phyloP scores from a whole-genome alignment of 2,797 vertebrate genomes.

The Acanthurus tractus region DNA sequence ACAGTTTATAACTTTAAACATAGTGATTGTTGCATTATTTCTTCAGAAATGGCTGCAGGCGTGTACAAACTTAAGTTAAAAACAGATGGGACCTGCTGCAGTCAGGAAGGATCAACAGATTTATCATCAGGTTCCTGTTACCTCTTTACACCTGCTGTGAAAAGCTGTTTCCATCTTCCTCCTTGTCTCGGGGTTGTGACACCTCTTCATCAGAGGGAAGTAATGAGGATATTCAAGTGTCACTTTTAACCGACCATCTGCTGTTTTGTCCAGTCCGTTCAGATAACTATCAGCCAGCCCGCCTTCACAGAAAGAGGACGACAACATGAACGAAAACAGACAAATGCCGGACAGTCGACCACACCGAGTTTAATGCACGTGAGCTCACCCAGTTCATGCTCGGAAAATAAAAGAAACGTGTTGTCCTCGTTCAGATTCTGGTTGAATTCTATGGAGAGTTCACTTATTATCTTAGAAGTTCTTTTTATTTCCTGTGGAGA shows the following conservation, averaged over 20 bases:
- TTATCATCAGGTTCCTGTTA: conserved; percentile 62
- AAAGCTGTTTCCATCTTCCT: conserved; percentile 94
- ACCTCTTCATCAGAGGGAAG: conserved; percentile 95
- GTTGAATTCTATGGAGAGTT: conserved; percentile 96
- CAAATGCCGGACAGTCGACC: not conserved
- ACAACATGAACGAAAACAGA: accelerated
- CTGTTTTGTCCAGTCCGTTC: conserved; percentile 88
- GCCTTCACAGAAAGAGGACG: conserved; percentile 72
- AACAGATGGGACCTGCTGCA: not conserved
- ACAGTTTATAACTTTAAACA: not conserved
- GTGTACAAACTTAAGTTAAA: not conserved
- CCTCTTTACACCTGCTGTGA: conserved; percentile 95
- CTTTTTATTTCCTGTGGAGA: conserved; percentile 90
- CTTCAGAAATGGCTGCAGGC: not conserved
- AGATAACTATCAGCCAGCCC: conserved; percentile 92
- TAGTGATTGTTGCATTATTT: not conserved
- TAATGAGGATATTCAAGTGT: conserved; percentile 96
- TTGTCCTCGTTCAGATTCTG: conserved; percentile 95
- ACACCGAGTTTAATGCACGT: not conserved
- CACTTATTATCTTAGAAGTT: conserved; percentile 90
- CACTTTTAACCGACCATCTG: conserved; percentile 87
- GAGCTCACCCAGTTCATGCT: conserved; percentile 88
- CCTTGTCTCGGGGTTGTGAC: conserved; percentile 92
- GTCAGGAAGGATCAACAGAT: not conserved
- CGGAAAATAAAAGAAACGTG: conserved; percentile 88